Evolutionary conservation across 2,888 invertebrate genomes (phyloP).

Genomic region (Heliconius ethilla): DNA sequence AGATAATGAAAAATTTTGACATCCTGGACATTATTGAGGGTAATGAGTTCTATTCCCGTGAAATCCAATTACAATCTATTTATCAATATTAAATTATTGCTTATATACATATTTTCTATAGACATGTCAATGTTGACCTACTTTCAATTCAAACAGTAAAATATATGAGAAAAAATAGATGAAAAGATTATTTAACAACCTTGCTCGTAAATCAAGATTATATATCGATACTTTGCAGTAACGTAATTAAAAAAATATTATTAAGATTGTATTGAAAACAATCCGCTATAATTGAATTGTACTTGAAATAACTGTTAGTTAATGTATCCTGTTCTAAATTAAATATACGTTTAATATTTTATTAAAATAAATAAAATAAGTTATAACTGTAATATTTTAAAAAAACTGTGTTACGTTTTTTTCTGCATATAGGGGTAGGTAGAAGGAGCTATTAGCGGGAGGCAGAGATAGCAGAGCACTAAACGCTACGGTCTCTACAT

Average conservation of each 20-base stretch:
- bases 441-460: no score
- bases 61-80: no score
- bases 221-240: neutral
- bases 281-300: slow-evolving; percentile 13
- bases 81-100: no score
- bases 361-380: no score
- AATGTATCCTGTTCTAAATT: slow-evolving; percentile 11
- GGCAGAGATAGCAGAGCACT: no score
- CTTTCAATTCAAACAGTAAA: neutral
- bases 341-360: neutral
- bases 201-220: slow-evolving; percentile 19
- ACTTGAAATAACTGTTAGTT: slow-evolving; percentile 11
- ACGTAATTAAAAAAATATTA: slow-evolving; percentile 7
- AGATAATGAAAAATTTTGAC: no score
- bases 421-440: no score
- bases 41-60: no score
- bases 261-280: slow-evolving; percentile 4
- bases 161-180: slow-evolving; percentile 14
- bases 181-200: slow-evolving; percentile 9
- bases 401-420: no score
- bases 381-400: no score
- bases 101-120: neutral
- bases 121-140: slow-evolving; percentile 2
- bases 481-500: no score
- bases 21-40: no score